A percentile compares a stretch with the other conserved stretches of the same genome.
phyloP scores from a whole-genome alignment of 2,888 invertebrate species.

The Drosophila robusta region DNA sequence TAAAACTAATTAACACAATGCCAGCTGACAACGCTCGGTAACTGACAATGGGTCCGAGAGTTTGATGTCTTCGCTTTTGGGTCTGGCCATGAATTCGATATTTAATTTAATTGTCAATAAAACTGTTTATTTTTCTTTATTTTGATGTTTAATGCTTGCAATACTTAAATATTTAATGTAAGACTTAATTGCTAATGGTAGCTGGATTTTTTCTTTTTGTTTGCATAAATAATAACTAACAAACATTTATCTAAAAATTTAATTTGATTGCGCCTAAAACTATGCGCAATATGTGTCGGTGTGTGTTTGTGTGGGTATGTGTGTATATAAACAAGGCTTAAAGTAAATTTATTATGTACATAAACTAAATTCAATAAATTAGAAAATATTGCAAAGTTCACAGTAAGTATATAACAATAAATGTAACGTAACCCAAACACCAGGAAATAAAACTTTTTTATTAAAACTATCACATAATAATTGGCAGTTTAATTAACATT shows the following conservation, averaged over 20 bases:
- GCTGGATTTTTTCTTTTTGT: constrained; percentile 31
- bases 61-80: constrained; percentile 21
- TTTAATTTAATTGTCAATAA: constrained; percentile 73
- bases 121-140: constrained; percentile 68
- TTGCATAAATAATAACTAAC: constrained; percentile 81
- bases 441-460: constrained; percentile 56
- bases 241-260: constrained; percentile 75
- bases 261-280: constrained; percentile 48
- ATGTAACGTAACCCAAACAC: constrained; percentile 72
- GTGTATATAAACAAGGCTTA: constrained; percentile 61
- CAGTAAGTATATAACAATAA: constrained; percentile 65
- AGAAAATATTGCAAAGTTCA: constrained; percentile 75
- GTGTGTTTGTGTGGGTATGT: constrained; percentile 12
- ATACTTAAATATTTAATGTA: constrained; percentile 70
- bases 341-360: constrained; percentile 58
- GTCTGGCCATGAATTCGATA: constrained; percentile 29
- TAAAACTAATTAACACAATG: constrained; percentile 76
- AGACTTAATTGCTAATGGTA: constrained; percentile 55
- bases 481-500: constrained; percentile 80
- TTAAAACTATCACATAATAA: constrained; percentile 82
- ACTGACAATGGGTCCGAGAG: constrained; percentile 16
- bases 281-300: constrained; percentile 19
- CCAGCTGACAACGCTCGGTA: constrained; percentile 45
- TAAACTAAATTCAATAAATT: constrained; percentile 78
- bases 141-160: constrained; percentile 71